phyloP scores from a whole-genome alignment of 2,113 vertebrate genomes.

The Corythornis cristatus region DNA sequence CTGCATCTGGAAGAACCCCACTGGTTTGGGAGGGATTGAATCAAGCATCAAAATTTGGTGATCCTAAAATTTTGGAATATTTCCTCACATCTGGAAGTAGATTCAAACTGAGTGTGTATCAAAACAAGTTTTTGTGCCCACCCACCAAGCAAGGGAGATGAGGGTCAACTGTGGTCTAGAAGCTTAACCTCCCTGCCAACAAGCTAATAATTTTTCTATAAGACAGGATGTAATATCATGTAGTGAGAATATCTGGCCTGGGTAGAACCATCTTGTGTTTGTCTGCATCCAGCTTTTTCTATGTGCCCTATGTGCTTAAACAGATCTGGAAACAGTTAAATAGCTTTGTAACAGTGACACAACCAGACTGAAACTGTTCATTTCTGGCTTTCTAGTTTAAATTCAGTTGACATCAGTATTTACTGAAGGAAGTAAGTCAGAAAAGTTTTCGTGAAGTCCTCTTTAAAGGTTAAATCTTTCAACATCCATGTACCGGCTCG shows the following conservation, averaged over 20 bases:
- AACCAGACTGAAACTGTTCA: not conserved
- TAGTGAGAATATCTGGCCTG: not conserved
- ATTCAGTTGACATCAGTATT: not conserved
- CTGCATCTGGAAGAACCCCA: not conserved
- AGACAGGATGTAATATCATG: accelerated
- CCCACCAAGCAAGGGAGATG: not conserved
- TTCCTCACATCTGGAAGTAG: not conserved
- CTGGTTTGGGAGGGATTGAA: not conserved
- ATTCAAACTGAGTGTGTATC: not conserved
- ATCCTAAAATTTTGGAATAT: not conserved
- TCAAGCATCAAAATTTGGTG: not conserved
- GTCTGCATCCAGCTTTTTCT: not conserved
- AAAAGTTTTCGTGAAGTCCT: not conserved
- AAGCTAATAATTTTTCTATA: not conserved
- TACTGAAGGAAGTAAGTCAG: not conserved
- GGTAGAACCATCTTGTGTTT: not conserved
- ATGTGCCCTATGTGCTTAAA: not conserved
- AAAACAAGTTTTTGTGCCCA: not conserved
- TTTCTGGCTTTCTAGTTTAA: not conserved
- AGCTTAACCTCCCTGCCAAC: not conserved
- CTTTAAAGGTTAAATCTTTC: not conserved
- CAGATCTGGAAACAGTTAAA: not conserved
- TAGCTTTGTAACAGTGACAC: not conserved
- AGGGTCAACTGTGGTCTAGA: not conserved
- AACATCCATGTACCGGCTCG: not conserved